Evolutionary conservation across 2,113 vertebrate species (phyloP), one percentile per base, ranked within the genome.

Genomic region (Prunella himalayana): DNA sequence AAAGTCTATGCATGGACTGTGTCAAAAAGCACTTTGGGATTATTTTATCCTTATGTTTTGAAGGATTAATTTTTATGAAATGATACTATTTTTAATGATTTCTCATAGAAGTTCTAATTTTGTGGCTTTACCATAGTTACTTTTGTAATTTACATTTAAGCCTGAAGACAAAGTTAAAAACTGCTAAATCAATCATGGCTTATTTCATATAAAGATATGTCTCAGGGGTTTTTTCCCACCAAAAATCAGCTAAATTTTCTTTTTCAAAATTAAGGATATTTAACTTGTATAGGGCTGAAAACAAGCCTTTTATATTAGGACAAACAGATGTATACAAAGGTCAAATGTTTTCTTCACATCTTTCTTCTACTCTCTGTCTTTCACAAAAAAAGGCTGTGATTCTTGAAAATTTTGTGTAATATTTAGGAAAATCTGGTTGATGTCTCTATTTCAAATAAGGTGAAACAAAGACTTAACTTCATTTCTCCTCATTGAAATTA

Each of bases 191-290:
- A 60, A 5, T 54, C 3, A 66, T 41, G 2, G 28, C 65, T 73
- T 25, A 4, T 54, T 86, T 79, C 3, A 49, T 82, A 37, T 35
- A 68, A 61, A 77, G 53, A 25, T 41, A n/a, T 15, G 7, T 1
- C 60, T 77, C 25, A 16, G 9, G 1, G 0, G 0, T 10, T 78
- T 81, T 77, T 80, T 70, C 8, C 22, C 3, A 35, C 3, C 7
- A 88, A 33, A 85, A 71, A 56, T 39, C 15, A 70, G 7, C 10
- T 49, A 23, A 21, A 31, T 42, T 85, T 69, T 82, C 3, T 68
- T 71, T 64, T 76, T 60, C 7, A 28, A 20, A 63, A 39, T 39
- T 6, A 71, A 87, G 1, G 4, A 23, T 15, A 8, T 57, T 86
- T 80, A 86, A 60, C 7, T 86, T 57, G 21, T 30, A 35, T 24